These are phyloP conservation scores for Fragum whitleyi DNA, from an alignment of 2,888 invertebrate species.

Conservation along the genomic window DNA sequence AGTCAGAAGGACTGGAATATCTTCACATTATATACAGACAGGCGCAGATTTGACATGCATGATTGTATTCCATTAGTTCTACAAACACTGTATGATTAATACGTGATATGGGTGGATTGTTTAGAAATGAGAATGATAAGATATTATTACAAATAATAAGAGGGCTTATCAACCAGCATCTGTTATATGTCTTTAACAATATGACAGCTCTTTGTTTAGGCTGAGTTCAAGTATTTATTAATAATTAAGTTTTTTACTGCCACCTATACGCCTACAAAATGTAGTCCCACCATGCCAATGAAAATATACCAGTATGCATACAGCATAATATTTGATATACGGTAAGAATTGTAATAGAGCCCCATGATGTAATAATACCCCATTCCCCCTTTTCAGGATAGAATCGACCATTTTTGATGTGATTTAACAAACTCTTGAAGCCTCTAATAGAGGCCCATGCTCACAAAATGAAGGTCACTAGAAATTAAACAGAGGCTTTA, in stretches of 20 bases:
- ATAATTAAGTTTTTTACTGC: conserved; percentile 20
- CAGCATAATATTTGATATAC: too few relatives aligned
- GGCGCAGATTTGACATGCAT: conserved; percentile 18
- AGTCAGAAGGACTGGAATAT: too few relatives aligned
- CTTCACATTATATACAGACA: not conserved
- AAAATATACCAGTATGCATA: too few relatives aligned
- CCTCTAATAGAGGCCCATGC: too few relatives aligned
- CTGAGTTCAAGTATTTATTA: conserved; percentile 34
- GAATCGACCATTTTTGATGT: too few relatives aligned
- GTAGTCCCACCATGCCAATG: too few relatives aligned
- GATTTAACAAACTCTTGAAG: too few relatives aligned
- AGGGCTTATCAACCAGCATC: conserved; percentile 24
- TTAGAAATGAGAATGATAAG: conserved; percentile 53
- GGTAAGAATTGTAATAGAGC: too few relatives aligned
- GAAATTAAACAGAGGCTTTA: too few relatives aligned
- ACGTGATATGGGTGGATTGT: conserved; percentile 60
- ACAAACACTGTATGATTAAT: conserved; percentile 59
- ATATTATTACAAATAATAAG: conserved; percentile 54
- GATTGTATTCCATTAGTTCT: conserved; percentile 19
- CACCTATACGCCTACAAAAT: not conserved
- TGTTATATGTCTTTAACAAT: conserved; percentile 36
- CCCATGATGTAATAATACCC: too few relatives aligned
- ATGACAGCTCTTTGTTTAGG: conserved; percentile 64
- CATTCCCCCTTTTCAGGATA: too few relatives aligned
- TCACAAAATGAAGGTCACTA: too few relatives aligned